phyloP scores from a whole-genome alignment of 2,113 vertebrate species.

The Sinocyclocheilus anshuiensis region DNA sequence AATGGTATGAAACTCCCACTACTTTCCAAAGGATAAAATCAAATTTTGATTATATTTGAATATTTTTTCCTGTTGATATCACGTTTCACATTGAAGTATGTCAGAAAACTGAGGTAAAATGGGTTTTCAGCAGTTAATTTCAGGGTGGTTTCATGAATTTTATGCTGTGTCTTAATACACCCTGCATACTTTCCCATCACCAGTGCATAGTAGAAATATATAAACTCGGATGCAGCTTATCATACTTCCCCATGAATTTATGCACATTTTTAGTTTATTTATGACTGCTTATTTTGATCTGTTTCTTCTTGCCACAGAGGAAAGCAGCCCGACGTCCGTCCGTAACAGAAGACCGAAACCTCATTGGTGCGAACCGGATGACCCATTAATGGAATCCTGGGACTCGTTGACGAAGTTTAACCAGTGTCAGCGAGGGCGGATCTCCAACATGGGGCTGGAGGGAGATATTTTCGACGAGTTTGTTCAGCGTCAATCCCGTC shows the following conservation, averaged over 20 bases:
- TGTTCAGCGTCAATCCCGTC: slow-evolving; percentile 80
- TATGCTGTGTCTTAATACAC: too few species aligned
- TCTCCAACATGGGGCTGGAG: slow-evolving; percentile 85
- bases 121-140: too few species aligned
- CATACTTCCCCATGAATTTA: not conserved
- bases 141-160: too few species aligned
- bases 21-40: too few species aligned
- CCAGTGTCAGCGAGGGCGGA: slow-evolving; percentile 88
- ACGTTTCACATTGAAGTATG: not conserved
- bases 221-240: not conserved
- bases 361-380: slow-evolving; percentile 77
- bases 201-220: not conserved
- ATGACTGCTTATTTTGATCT: not conserved
- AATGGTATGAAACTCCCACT: too few species aligned
- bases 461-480: slow-evolving; percentile 94
- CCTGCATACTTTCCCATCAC: too few species aligned
- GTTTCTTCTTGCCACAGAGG: slow-evolving; percentile 14
- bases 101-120: not conserved
- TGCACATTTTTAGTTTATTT: not conserved
- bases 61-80: not conserved
- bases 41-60: not conserved
- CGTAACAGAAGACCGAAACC: slow-evolving; percentile 57
- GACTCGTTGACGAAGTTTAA: slow-evolving; percentile 89
- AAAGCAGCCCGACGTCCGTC: slow-evolving; percentile 56
- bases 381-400: slow-evolving; percentile 88